phyloP scores from a whole-genome alignment of 2,888 invertebrate genomes.

The Drosophila mimica region DNA sequence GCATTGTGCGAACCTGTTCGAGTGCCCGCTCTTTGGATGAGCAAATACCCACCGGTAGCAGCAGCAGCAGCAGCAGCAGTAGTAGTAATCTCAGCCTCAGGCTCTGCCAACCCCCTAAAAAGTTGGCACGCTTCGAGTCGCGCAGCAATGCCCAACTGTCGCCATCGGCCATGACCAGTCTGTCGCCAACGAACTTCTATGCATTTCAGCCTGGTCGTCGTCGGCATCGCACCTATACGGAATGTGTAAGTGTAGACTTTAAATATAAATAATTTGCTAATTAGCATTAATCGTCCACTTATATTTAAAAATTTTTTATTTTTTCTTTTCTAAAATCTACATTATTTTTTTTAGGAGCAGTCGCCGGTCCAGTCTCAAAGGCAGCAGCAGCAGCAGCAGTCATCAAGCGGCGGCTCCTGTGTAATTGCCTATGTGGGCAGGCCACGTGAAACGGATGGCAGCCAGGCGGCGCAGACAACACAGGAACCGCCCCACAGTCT shows the following conservation, averaged over 20 bases:
- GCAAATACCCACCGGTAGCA: slow-evolving; percentile 6
- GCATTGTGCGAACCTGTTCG: slow-evolving; percentile 42
- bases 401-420: slow-evolving; percentile 58
- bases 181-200: slow-evolving; percentile 65
- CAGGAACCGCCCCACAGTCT: slow-evolving; percentile 37
- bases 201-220: slow-evolving; percentile 68
- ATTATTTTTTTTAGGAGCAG: slow-evolving; percentile 11
- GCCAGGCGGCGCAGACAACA: slow-evolving; percentile 15
- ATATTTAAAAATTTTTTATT: not conserved
- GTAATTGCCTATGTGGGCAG: slow-evolving; percentile 71
- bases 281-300: not conserved
- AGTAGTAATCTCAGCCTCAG: slow-evolving; percentile 30
- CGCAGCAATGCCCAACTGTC: slow-evolving; percentile 27
- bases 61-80: slow-evolving; percentile 16
- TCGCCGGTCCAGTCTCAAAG: slow-evolving; percentile 17
- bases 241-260: slow-evolving; percentile 39
- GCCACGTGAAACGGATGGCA: slow-evolving; percentile 47
- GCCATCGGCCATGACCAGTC: slow-evolving; percentile 35
- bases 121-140: slow-evolving; percentile 51
- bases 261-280: not conserved
- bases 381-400: slow-evolving; percentile 36
- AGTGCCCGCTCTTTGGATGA: slow-evolving; percentile 65
- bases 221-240: slow-evolving; percentile 67
- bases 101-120: slow-evolving; percentile 53
- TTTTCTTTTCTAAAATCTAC: not conserved